These are phyloP conservation scores for Cantharis rustica DNA, from an alignment of 2,888 invertebrate genomes.

Conservation along the genomic window DNA sequence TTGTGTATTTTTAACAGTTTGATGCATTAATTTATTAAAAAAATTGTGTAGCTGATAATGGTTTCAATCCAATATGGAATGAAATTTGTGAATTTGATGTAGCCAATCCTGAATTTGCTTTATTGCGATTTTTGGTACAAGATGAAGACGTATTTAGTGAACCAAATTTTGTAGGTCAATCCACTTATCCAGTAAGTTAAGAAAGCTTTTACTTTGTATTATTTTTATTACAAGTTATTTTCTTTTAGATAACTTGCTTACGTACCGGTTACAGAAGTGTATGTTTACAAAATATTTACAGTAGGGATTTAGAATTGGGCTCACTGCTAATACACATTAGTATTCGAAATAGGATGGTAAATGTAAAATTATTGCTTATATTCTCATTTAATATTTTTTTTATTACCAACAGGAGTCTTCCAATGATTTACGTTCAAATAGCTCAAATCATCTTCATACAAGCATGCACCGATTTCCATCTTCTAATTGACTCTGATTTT, in stretches of 20 bases:
- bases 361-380: slow-evolving; percentile 15
- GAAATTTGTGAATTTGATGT: slow-evolving; percentile 84
- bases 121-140: slow-evolving; percentile 86
- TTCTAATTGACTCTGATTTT: slow-evolving; percentile 2
- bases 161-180: slow-evolving; percentile 95
- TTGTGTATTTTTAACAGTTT: not conserved
- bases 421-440: slow-evolving; percentile 24
- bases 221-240: not conserved
- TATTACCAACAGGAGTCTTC: slow-evolving; percentile 28
- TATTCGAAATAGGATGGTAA: slow-evolving; percentile 59
- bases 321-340: slow-evolving; percentile 83
- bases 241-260: slow-evolving; percentile 69
- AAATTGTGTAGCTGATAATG: slow-evolving; percentile 76
- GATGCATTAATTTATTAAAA: not conserved
- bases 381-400: slow-evolving; percentile 13
- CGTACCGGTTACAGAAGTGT: slow-evolving; percentile 90
- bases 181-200: slow-evolving; percentile 79
- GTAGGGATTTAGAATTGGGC: slow-evolving; percentile 91
- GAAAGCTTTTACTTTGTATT: not conserved
- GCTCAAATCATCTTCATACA: slow-evolving; percentile 24
- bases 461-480: slow-evolving; percentile 18
- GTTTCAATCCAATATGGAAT: slow-evolving; percentile 92
- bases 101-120: slow-evolving; percentile 79
- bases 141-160: slow-evolving; percentile 98
- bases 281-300: slow-evolving; percentile 84